These are phyloP conservation scores for Hydraecia micacea DNA, from an alignment of 2,888 invertebrate genomes.

Conservation along the genomic window DNA sequence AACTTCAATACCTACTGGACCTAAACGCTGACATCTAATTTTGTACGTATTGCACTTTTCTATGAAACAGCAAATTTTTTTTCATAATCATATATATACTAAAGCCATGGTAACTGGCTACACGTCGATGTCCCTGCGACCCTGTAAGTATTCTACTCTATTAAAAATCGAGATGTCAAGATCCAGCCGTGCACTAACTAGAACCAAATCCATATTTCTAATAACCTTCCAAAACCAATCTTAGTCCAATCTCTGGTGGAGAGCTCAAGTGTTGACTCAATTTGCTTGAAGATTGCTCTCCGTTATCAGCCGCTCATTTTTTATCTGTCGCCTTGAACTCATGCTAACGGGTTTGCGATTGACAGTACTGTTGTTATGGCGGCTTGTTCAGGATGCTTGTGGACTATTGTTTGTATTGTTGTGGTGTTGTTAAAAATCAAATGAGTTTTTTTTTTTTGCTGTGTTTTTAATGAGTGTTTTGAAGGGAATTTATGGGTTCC, in stretches of 20 bases:
- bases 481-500: neutral
- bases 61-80: no score
- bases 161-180: neutral
- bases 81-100: no score
- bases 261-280: constrained; percentile 29
- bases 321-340: constrained; percentile 25
- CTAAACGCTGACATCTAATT: no score
- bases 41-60: no score
- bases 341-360: constrained; percentile 13
- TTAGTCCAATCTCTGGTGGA: neutral
- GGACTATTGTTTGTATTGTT: neutral
- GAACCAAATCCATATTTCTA: constrained; percentile 20
- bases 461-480: neutral
- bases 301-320: constrained; percentile 12
- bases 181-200: neutral
- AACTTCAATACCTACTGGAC: no score
- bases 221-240: constrained; percentile 12
- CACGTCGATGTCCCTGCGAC: no score
- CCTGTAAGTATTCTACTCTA: no score
- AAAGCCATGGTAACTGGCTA: no score
- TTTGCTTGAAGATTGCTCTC: constrained; percentile 16
- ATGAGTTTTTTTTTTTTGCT: neutral
- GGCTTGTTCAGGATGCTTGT: neutral
- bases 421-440: neutral
- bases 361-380: neutral